Evolutionary conservation across 1,140 invertebrate genomes (phyloP), one percentile per base, ranked within the genome.

Genomic region (Oscheius sp.): DNA sequence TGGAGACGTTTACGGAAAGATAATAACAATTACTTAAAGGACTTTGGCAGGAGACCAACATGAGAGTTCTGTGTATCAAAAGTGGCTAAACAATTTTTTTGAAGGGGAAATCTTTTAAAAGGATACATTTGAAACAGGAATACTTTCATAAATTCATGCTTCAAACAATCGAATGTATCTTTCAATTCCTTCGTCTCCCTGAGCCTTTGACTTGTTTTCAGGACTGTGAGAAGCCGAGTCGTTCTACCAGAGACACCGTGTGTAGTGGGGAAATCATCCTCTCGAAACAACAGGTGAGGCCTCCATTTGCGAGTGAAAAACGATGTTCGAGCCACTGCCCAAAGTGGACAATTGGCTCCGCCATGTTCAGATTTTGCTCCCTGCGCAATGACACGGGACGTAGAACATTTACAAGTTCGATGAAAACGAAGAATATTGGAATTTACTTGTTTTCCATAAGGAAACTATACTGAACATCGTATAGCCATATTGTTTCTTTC

Each of bases 241-340:
- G 61, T 10, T 34, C 61, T 36, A 58, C 69, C n/a, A 71, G 69
- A 49, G 69, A 71, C 42, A 71, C 69, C 18, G 52, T 65, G 7
- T 71, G 69, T 38, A 36, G 59, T 15, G 69, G 69, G 29, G 69
- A 71, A 46, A 46, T 61, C n/a, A 71, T 71, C 2, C 38, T 71
- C 7, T 71, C 69, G 0, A 63, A 38, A 23, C 52, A 59, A 55
- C 69, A 71, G 69, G 69, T 71, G 29, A 34, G 26, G n/a, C n/a
- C n/a, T n/a, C n/a, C n/a, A n/a, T n/a, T n/a, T n/a, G n/a, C n/a
- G n/a, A n/a, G n/a, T n/a, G n/a, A n/a, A n/a, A n/a, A n/a, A n/a
- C n/a, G n/a, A n/a, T n/a, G n/a, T n/a, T n/a, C n/a, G n/a, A n/a
- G n/a, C n/a, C n/a, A n/a, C n/a, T n/a, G n/a, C n/a, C n/a, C n/a